Percentiles rank a stretch among this genome's conserved stretches.
These are phyloP conservation scores for Caiman crocodilus DNA, from an alignment of 2,797 vertebrate species.

Conservation along the genomic window DNA sequence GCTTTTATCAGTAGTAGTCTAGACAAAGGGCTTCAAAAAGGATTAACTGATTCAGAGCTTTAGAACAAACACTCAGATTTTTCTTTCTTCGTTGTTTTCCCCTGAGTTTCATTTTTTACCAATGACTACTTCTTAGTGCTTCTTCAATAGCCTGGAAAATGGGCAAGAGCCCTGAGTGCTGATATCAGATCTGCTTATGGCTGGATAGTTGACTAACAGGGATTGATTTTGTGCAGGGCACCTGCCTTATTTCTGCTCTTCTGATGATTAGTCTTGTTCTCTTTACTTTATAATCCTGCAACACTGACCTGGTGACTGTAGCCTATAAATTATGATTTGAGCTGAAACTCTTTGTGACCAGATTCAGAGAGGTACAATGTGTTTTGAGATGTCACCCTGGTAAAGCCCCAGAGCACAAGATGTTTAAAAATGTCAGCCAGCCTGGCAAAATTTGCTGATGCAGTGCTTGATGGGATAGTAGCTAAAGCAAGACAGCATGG, in stretches of 20 bases:
- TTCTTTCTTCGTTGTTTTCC: neutral
- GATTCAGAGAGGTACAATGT: neutral
- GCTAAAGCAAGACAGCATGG: neutral
- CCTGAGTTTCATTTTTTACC: neutral
- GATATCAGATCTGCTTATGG: neutral
- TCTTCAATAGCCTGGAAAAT: constrained; percentile 2
- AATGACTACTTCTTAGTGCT: neutral
- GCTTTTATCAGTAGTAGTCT: neutral
- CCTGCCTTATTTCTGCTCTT: constrained; percentile 43
- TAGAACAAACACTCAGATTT: neutral
- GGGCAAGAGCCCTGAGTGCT: neutral
- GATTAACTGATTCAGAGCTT: neutral
- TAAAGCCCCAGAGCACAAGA: neutral
- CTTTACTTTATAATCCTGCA: constrained; percentile 10
- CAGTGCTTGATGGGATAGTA: neutral
- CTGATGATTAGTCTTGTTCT: constrained; percentile 40
- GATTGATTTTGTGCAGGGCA: constrained; percentile 21
- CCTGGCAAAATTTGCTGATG: neutral
- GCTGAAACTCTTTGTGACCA: neutral
- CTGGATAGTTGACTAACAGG: constrained; percentile 12
- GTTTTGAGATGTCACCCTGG: constrained; percentile 3
- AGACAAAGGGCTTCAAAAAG: neutral
- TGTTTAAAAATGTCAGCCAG: neutral
- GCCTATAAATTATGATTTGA: neutral
- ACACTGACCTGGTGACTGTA: constrained; percentile 10